Percentiles rank a stretch among this genome's conserved stretches.
Evolutionary conservation across 2,113 vertebrate species (phyloP).

Genomic region (Lichenostomus cassidix): DNA sequence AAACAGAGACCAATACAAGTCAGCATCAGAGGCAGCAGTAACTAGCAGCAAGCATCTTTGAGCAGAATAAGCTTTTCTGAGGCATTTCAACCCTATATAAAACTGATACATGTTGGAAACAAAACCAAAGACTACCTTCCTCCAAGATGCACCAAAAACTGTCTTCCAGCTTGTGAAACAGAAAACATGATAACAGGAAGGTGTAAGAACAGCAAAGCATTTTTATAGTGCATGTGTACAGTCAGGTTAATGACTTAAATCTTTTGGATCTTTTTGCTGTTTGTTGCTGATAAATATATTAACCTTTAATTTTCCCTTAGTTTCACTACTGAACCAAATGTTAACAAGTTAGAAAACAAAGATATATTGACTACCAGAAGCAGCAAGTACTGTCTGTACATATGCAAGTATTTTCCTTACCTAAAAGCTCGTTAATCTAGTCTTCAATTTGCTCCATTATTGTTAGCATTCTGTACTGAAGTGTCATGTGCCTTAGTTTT

Average conservation of each 20-base stretch:
- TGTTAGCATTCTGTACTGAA: neutral
- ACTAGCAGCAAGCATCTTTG: neutral
- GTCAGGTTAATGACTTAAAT: neutral
- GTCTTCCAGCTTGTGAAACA: neutral
- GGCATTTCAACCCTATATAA: neutral
- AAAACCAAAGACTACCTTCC: neutral
- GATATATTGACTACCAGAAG: neutral
- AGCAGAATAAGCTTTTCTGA: neutral
- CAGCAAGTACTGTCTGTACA: neutral
- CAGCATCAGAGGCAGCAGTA: neutral
- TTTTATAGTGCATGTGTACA: neutral
- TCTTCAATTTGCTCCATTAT: neutral
- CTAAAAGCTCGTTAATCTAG: neutral
- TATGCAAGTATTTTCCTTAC: neutral
- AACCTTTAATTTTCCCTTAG: neutral
- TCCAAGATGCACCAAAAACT: neutral
- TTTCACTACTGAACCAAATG: neutral
- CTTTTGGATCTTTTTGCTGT: neutral
- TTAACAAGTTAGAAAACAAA: neutral
- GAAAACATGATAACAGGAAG: neutral
- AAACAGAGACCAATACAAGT: neutral
- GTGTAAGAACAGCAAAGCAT: neutral
- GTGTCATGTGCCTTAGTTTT: neutral
- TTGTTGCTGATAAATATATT: neutral
- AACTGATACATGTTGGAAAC: neutral